These are phyloP conservation scores for Lindbergichthys nudifrons DNA, from an alignment of 2,797 vertebrate genomes.

Conservation along the genomic window DNA sequence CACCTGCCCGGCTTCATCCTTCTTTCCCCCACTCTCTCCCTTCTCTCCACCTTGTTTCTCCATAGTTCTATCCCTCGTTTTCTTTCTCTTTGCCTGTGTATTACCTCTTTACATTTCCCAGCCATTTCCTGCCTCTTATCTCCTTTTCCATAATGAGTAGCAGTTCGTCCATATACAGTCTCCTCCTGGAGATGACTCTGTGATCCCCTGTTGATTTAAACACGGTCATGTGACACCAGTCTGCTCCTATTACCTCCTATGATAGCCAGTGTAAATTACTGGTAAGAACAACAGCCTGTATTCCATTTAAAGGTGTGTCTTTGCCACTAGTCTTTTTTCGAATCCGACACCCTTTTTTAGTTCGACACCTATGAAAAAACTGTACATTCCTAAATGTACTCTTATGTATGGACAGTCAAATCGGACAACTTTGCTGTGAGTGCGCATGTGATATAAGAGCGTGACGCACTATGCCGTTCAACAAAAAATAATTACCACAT, in stretches of 20 bases:
- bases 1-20: slow-evolving; percentile 79
- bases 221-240: slow-evolving; percentile 18
- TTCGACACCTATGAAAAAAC: slow-evolving; percentile 22
- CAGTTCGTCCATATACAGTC: slow-evolving; percentile 36
- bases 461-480: slow-evolving; percentile 12
- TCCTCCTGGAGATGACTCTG: slow-evolving; percentile 51
- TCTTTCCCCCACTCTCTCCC: slow-evolving; percentile 50
- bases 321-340: slow-evolving; percentile 7
- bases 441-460: not conserved
- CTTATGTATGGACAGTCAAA: not conserved
- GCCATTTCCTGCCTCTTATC: slow-evolving; percentile 28
- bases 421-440: not conserved
- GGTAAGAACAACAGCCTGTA: slow-evolving; percentile 1
- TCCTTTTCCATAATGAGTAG: slow-evolving; percentile 31
- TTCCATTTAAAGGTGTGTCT: slow-evolving; percentile 18
- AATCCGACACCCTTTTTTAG: slow-evolving; percentile 9
- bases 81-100: not conserved
- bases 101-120: slow-evolving; percentile 21
- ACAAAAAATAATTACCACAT: slow-evolving; percentile 30
- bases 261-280: slow-evolving; percentile 15
- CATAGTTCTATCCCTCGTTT: slow-evolving; percentile 38
- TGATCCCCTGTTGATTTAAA: slow-evolving; percentile 46
- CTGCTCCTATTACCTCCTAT: slow-evolving; percentile 20
- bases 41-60: slow-evolving; percentile 37
- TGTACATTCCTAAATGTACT: slow-evolving; percentile 13